Evolutionary conservation across 1,140 invertebrate genomes (phyloP).

Genomic region (Cephus cinctus): DNA sequence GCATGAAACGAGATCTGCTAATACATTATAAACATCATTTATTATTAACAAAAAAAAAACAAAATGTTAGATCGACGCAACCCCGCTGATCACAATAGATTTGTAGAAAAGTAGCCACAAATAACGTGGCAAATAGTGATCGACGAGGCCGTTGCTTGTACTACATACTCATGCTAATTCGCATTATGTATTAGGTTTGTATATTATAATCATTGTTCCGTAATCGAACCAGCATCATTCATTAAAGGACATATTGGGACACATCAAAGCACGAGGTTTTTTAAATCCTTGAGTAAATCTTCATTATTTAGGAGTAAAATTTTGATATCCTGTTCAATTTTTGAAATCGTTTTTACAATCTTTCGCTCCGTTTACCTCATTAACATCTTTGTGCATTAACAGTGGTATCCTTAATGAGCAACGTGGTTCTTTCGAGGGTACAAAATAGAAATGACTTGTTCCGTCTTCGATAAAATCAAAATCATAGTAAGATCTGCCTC

Average conservation of each 20-base stretch:
- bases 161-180: slow-evolving; percentile 36
- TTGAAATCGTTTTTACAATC: slow-evolving; percentile 19
- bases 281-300: too few species aligned
- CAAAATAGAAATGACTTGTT: slow-evolving; percentile 30
- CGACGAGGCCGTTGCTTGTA: slow-evolving; percentile 33
- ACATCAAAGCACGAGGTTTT: too few species aligned
- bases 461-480: too few species aligned
- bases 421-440: slow-evolving; percentile 29
- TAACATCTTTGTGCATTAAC: slow-evolving; percentile 15
- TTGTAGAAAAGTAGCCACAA: slow-evolving; percentile 43
- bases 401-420: slow-evolving; percentile 25
- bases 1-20: too few species aligned
- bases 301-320: slow-evolving; percentile 17
- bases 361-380: too few species aligned
- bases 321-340: slow-evolving; percentile 12
- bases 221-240: slow-evolving; percentile 29
- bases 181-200: slow-evolving; percentile 29
- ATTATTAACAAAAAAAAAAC: slow-evolving; percentile 49
- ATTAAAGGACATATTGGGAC: slow-evolving; percentile 23
- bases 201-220: slow-evolving; percentile 25
- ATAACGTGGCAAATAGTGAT: slow-evolving; percentile 36
- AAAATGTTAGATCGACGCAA: slow-evolving; percentile 36
- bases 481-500: too few species aligned
- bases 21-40: slow-evolving; percentile 46
- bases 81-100: slow-evolving; percentile 29